Base-by-base conservation (phyloP, 2,797 vertebrate genomes). In the Hozukius guyotensis region DNA sequence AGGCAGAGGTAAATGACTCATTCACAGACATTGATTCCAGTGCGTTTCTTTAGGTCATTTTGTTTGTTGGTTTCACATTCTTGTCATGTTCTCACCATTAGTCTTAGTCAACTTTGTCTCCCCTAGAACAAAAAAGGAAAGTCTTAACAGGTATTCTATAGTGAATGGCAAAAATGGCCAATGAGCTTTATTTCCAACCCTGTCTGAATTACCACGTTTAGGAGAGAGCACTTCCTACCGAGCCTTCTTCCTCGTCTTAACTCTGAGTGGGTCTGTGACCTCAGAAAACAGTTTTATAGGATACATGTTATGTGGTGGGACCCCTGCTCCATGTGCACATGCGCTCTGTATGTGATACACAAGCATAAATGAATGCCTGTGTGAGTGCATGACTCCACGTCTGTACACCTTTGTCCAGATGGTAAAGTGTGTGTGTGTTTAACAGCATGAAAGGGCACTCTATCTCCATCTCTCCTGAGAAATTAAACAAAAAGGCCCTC, bases 401-500 rank as follows among this genome's bases (percentile, higher is more conserved):
- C 81, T 81, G 65, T 80, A 52, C 69, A 67, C 34, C 38, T 87
- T 84, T 89, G 76, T 85, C 76, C 38, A 82, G 66, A 34, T 16
- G 24, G 34, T 42, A 75, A 12, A 60, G 77, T 74, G 75, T 57
- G 72, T 72, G 67, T 84, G 64, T 85, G 71, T 81, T 75, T 78
- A 77, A 69, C 64, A 81, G 82, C 76, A 78, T 87, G 87, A 90
- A 89, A 81, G 86, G 81, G 55, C 80, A 76, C 80, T 84, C 75
- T 81, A 83, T 90, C 75, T 75, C 70, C 77, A 77, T 84, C 76
- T 69, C 89, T 85, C 78, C 52, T 49, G 84, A 89, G 67, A 81
- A 76, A 75, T 78, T 53, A 79, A 86, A 92, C 86, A 93, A 84
- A 91, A 92, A 92, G 88, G 38, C 38, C 42, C 77, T 91, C 81